Conservation (phyloP, 2,888 invertebrate species). For the Drosophila meridionalis region DNA sequence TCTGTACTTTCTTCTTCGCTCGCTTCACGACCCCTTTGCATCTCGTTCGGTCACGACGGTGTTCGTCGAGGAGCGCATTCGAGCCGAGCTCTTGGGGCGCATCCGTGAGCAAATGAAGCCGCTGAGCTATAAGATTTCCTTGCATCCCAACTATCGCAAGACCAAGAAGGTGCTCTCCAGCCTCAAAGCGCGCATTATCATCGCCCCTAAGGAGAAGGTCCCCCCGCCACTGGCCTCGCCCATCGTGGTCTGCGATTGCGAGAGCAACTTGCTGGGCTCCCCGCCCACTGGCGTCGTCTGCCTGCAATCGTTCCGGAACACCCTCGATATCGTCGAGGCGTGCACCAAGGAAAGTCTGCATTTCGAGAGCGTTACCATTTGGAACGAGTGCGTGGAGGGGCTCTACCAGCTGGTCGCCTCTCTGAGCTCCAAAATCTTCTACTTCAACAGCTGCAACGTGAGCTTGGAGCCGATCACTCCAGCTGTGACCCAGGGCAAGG, state of each 20-base stretch:
- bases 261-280: constrained; percentile 26
- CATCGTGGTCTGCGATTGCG: constrained; percentile 28
- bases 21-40: constrained; percentile 47
- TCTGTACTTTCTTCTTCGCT: constrained; percentile 39
- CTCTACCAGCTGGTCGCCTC: constrained; percentile 51
- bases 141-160: constrained; percentile 31
- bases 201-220: neutral
- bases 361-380: constrained; percentile 31
- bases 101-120: constrained; percentile 24
- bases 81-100: constrained; percentile 35
- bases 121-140: neutral
- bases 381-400: constrained; percentile 51
- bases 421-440: constrained; percentile 36
- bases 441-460: constrained; percentile 54
- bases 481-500: neutral
- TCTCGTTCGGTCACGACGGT: constrained; percentile 37
- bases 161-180: neutral
- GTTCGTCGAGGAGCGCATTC: constrained; percentile 47
- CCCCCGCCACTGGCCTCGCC: constrained; percentile 5
- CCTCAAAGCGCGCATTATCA: constrained; percentile 7
- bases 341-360: constrained; percentile 15
- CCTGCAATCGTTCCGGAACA: constrained; percentile 43
- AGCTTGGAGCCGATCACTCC: constrained; percentile 33
- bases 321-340: constrained; percentile 27
- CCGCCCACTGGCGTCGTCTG: constrained; percentile 42